Evolutionary conservation across 2,113 vertebrate genomes (phyloP).

Genomic region (Labeo catla): DNA sequence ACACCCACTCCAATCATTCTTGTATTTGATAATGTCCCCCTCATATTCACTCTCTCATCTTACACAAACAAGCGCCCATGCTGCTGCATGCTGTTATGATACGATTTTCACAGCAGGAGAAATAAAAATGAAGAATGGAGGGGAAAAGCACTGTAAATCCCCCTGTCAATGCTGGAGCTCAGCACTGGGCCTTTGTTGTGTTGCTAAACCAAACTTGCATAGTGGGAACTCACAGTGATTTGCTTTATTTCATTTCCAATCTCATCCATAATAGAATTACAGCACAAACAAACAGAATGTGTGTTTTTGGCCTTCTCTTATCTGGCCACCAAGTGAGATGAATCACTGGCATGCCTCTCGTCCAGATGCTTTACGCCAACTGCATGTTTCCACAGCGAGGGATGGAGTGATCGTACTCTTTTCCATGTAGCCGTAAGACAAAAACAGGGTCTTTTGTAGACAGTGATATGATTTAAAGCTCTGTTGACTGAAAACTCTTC

Average conservation of each 20-base stretch:
- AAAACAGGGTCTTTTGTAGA: conserved; percentile 35
- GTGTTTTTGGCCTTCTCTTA: conserved; percentile 61
- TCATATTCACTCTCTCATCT: conserved; percentile 18
- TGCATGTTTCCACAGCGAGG: conserved; percentile 38
- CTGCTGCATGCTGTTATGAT: conserved; percentile 26
- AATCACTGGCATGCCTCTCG: conserved; percentile 47
- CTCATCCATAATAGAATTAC: conserved; percentile 65
- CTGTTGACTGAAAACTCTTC: conserved; percentile 3
- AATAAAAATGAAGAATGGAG: conserved; percentile 51
- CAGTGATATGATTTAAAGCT: conserved; percentile 22
- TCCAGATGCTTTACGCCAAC: conserved; percentile 50
- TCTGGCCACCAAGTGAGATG: conserved; percentile 70
- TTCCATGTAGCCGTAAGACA: conserved; percentile 15
- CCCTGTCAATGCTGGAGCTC: conserved; percentile 65
- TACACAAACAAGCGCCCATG: conserved; percentile 30
- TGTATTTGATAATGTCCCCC: not conserved
- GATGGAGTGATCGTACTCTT: not conserved
- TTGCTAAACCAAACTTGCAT: conserved; percentile 62
- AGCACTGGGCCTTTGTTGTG: conserved; percentile 71
- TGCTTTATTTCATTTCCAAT: conserved; percentile 66
- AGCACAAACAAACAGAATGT: conserved; percentile 64
- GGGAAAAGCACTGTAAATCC: conserved; percentile 68
- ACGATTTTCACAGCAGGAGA: conserved; percentile 30
- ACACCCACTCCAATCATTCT: not conserved
- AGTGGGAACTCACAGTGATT: conserved; percentile 61